Conservation (phyloP, 2,797 vertebrate species). For the Hirundo rustica region DNA sequence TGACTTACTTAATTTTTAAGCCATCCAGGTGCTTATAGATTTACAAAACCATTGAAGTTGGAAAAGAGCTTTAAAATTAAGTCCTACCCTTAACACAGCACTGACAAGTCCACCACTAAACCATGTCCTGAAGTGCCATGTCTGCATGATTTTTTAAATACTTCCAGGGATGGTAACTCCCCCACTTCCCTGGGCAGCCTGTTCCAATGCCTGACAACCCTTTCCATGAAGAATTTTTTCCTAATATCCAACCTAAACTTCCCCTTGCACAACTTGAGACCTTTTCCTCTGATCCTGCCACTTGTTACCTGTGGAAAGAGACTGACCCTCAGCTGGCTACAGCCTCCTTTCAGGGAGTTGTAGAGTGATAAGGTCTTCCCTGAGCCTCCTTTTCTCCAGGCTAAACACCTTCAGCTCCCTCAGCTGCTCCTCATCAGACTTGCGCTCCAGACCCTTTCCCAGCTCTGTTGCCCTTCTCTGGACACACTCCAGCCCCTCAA, state of each 20-base stretch:
- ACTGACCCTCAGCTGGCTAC: fast-evolving
- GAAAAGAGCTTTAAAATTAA: not conserved
- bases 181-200: not conserved
- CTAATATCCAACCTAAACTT: not conserved
- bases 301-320: not conserved
- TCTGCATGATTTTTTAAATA: not conserved
- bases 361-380: not conserved
- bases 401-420: not conserved
- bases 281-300: not conserved
- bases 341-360: not conserved
- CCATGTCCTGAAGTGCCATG: not conserved
- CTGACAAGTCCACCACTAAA: not conserved
- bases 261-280: not conserved
- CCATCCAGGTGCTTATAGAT: not conserved
- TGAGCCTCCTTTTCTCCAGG: not conserved
- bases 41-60: not conserved
- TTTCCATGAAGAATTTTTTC: not conserved
- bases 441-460: not conserved
- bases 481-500: fast-evolving
- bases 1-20: not conserved
- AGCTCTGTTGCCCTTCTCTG: not conserved
- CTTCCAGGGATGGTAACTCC: not conserved
- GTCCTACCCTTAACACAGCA: not conserved
- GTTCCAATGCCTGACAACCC: not conserved
- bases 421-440: fast-evolving